Evolutionary conservation across 2,888 invertebrate species (phyloP), one percentile per base, ranked within the genome.

Genomic region (Frankliniella fusca): DNA sequence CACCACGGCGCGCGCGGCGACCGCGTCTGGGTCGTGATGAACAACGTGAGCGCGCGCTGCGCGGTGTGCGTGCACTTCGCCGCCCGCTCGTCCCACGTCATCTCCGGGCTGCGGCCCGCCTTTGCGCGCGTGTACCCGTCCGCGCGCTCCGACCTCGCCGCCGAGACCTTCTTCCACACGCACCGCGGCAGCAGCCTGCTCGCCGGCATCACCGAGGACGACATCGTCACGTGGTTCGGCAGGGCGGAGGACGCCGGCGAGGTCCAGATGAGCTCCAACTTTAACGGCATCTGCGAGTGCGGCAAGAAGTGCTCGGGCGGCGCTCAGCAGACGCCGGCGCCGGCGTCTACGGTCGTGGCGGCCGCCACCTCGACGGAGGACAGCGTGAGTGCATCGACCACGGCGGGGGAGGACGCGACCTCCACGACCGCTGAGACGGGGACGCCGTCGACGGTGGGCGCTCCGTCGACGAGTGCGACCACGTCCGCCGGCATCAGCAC

Each of bases 141-240:
- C 1, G 90, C 90, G 0, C 87, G 92, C 84, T 91, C 92, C 83
- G 92, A 93, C 85, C 87, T 92, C 80, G 91, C 92, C 0, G 92
- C 92, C 0, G 92, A 92, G 86, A 90, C 90, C 8, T 92, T 92
- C 86, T 92, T 92, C 89, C 92, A 92, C 83, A 91, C 92, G 0
- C 88, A 89, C 85, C 88, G 89, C 80, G 90, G 90, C n/a, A 92
- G 92, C 84, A 90, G 90, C 18, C 87, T 92, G 54, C 88, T 92
- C 0, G 89, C 90, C 85, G 92, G 91, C 11, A 92, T 92, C 50
- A 91, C 92, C 20, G 92, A 92, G 82, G 92, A 92, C 85, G 92
- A 92, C 85, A 89, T 92, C 28, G 92, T 92, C 50, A 92, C 92
- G 3, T 92, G 92, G 92, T 92, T 92, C 85, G 92, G 92, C 76